Conservation (phyloP, 2,113 vertebrate species). For the Tautogolabrus adspersus region DNA sequence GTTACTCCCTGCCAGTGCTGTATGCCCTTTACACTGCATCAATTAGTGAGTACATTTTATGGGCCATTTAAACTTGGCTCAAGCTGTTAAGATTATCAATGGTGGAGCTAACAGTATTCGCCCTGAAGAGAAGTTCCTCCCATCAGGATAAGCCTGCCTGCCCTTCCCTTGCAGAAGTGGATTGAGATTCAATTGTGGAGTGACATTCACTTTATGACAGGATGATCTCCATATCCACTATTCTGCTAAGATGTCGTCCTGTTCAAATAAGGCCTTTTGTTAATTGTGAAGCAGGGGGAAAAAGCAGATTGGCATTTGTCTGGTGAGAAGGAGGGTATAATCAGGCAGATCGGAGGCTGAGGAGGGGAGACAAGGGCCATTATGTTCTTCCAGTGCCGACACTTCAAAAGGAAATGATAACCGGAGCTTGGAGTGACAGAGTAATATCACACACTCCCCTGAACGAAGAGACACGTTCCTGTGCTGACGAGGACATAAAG, state of each 20-base stretch:
- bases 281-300: conserved; percentile 63
- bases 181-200: conserved; percentile 58
- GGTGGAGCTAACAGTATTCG: conserved; percentile 58
- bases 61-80: conserved; percentile 79
- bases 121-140: conserved; percentile 47
- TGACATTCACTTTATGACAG: conserved; percentile 64
- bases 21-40: conserved; percentile 74
- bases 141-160: conserved; percentile 57
- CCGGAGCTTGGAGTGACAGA: conserved; percentile 66
- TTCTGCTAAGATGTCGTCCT: conserved; percentile 45
- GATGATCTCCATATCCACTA: conserved; percentile 54
- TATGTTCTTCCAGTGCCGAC: conserved; percentile 66
- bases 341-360: conserved; percentile 72
- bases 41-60: conserved; percentile 79
- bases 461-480: conserved; percentile 42
- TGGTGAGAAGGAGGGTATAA: conserved; percentile 65
- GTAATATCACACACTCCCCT: conserved; percentile 66
- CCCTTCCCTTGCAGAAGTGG: conserved; percentile 49
- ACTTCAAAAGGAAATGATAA: conserved; percentile 77
- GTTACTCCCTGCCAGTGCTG: conserved; percentile 53
- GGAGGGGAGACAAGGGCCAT: conserved; percentile 71
- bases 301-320: conserved; percentile 67
- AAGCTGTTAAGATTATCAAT: conserved; percentile 65
- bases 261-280: conserved; percentile 71
- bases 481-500: conserved; percentile 40